Base-by-base conservation (phyloP, 2,888 invertebrate species). In the Anagyrus pseudococci region DNA sequence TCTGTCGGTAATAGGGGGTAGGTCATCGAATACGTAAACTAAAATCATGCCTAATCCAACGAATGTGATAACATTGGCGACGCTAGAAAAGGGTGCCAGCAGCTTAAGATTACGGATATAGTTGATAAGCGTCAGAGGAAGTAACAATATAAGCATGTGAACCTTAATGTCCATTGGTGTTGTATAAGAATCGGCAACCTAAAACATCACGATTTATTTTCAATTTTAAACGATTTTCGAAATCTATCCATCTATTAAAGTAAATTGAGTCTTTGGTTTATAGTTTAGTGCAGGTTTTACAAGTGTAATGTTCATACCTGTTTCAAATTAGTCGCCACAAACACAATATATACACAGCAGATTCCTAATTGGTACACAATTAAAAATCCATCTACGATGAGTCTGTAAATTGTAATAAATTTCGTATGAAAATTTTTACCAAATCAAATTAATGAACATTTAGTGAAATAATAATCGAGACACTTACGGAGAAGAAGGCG, bases 341-440 rank as follows among this genome's bases (percentile, higher is more conserved):
- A 93, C 20, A 93, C 88, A 65, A 91, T 86, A 82, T 94, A 95
- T 20, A 94, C 92, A 76, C 92, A 91, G 79, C 95, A 95, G 71
- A 94, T 91, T 59, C 95, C 95, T 66, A 94, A 82, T 82, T 96
- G 95, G 78, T 94, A 94, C 37, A 91, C 84, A 71, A 93, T 87
- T 67, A 90, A 84, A 79, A 90, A 90, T 50, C 86, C 81, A 77
- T 90, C 89, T 43, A 89, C 88, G 49, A 88, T 74, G 40, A 80
- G 72, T 70, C 86, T 86, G 77, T 64, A 82, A 83, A 71, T 70
- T 68, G 68, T 64, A 67, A 56, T 60, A 67, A 49, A 52, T 48
- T 52, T 25, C 25, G 37, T 33, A n/a, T 17, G 23, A 40, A 55
- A 37, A 58, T 25, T 52, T 33, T 50, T 40, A n/a, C 40, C 2